Evolutionary conservation across 2,888 invertebrate genomes (phyloP), one percentile per base, ranked within the genome.

Genomic region (Thalpophila matura): DNA sequence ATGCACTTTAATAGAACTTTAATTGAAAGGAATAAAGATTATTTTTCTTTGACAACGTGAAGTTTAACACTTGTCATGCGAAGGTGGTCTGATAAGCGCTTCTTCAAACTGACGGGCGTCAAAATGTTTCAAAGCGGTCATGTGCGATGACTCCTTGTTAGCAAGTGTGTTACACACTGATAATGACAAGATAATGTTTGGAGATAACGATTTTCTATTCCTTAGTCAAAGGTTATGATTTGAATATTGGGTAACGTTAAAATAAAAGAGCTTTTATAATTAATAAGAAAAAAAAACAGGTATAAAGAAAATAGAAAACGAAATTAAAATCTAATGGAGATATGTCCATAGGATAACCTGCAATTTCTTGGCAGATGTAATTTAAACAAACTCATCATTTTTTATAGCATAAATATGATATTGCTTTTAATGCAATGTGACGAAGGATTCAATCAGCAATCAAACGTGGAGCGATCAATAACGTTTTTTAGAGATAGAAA

Each of bases 131-230:
- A 87, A 85, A 81, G 82, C 90, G 89, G 90, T 90, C 91, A 90
- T 91, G 90, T 91, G 91, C 86, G 88, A 91, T 87, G 89, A 90
- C 89, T 91, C 75, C 92, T 93, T 89, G 92, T 93, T 93, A 92
- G 87, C 87, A 83, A 86, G 89, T 90, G 82, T 86, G 81, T 86
- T 87, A 84, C 84, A 74, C 75, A 63, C 73, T 70, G 83, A 78
- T 83, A 87, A 84, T 90, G 91, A 91, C 90, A 90, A 88, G 92
- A 92, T 93, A 92, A 91, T 88, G 79, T 77, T 71, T 51, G 60
- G 40, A 73, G 75, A 74, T 72, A 77, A 77, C 20, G 4, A 61
- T 61, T 57, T 71, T 54, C 37, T 62, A 38, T 49, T 76, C 42
- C 63, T 42, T 54, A 46, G 51, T 62, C 27, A 60, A 54, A 64